Conservation (phyloP, 2,888 invertebrate genomes). For the Automeris io region DNA sequence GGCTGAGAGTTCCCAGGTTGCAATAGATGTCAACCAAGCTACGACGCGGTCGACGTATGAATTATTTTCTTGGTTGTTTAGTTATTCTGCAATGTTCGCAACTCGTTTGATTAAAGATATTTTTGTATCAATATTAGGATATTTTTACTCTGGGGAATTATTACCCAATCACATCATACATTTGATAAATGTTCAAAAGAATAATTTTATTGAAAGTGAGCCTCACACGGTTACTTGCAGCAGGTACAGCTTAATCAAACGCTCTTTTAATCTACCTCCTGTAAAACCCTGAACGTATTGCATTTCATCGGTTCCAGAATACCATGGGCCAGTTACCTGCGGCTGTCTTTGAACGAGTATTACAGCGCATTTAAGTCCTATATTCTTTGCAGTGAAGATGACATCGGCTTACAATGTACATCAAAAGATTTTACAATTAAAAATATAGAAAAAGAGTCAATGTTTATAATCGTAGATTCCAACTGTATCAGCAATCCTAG, state of each 20-base stretch:
- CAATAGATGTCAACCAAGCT: constrained; percentile 33
- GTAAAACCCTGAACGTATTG: constrained; percentile 31
- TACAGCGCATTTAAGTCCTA: constrained; percentile 33
- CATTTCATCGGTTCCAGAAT: constrained; percentile 41
- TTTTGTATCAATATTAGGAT: constrained; percentile 30
- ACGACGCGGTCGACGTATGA: constrained; percentile 48
- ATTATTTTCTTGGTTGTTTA: constrained; percentile 45
- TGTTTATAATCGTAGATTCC: constrained; percentile 41
- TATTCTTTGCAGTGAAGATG: constrained; percentile 49
- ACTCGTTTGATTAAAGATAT: constrained; percentile 49
- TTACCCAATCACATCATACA: constrained; percentile 48
- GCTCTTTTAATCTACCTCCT: constrained; percentile 19
- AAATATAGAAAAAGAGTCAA: constrained; percentile 29
- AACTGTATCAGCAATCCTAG: constrained; percentile 33
- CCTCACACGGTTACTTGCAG: constrained; percentile 34
- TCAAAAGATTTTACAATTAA: constrained; percentile 22
- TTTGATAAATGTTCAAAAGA: constrained; percentile 41
- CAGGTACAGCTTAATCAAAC: constrained; percentile 41
- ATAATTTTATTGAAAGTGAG: constrained; percentile 33
- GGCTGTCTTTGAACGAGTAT: constrained; percentile 21
- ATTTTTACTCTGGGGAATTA: constrained; percentile 37
- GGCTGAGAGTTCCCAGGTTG: constrained; percentile 17
- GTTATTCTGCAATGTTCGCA: constrained; percentile 47
- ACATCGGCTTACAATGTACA: constrained; percentile 25
- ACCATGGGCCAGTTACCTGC: constrained; percentile 17